Evolutionary conservation across 2,113 vertebrate species (phyloP), one percentile per base, ranked within the genome.

Genomic region (Nothoprocta pentlandii): DNA sequence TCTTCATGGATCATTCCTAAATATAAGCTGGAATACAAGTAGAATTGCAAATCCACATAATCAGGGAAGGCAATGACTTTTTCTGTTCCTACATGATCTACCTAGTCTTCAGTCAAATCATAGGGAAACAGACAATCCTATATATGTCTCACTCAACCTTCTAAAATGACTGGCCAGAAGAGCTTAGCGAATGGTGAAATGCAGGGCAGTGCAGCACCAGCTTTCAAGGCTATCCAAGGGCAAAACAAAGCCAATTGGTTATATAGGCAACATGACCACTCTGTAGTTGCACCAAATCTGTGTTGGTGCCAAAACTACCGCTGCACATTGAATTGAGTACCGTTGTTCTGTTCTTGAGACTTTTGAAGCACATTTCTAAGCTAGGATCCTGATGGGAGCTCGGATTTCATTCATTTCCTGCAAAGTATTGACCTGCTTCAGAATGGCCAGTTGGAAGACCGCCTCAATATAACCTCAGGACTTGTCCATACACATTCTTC

Each of bases 361-460:
- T 63, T 95, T 75, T 79, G 80, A 73, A 83, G 42, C 25, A 23
- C 87, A 62, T 93, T 96, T 91, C 16, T 92, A 68, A 88, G 67
- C 66, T 87, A 66, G 32, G 3, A 58, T 46, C 28, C 23, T 46
- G 25, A 47, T 20, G 54, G 94, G 32, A 78, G 75, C n/a, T 4
- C 32, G 73, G 46, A 86, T 87, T 83, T 92, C 68, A 80, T 53
- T 62, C 62, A 68, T 41, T 92, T 95, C 41, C 58, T 95, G 30
- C n/a, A n/a, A 62, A 89, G 51, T 4, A 3, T 32, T 83, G 49
- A 79, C 44, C 46, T 94, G 46, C 62, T 95, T 96, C 59, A 49
- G 51, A 89, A 67, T 83, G 76, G 28, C 20, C 76, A 39, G 0
- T 80, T 56, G 82, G 96, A 36, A 85, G 93, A 54, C 34, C 97